Percentiles rank a stretch among this genome's conserved stretches.
Conservation (phyloP, 2,888 invertebrate genomes). For the Iselma pallidipennis region DNA sequence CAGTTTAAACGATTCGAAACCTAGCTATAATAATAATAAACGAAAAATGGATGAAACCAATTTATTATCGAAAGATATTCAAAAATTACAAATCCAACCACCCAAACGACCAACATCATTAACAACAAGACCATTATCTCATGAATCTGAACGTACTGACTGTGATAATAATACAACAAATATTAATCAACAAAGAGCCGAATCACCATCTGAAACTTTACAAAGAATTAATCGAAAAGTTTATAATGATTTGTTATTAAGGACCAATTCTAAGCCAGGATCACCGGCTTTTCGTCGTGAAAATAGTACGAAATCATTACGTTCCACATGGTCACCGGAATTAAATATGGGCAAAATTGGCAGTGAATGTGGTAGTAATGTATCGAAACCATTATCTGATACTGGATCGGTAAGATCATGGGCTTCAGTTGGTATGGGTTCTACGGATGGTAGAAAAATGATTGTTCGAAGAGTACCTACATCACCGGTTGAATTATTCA, state of each 20-base stretch:
- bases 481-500: slow-evolving; percentile 83
- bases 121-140: slow-evolving; percentile 14
- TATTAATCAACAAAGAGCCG: slow-evolving; percentile 18
- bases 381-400: slow-evolving; percentile 60
- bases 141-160: too few species aligned
- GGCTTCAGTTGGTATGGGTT: slow-evolving; percentile 86
- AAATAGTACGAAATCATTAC: slow-evolving; percentile 44
- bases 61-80: slow-evolving; percentile 19
- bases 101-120: slow-evolving; percentile 11
- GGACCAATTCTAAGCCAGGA: slow-evolving; percentile 31
- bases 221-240: slow-evolving; percentile 20
- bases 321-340: slow-evolving; percentile 20
- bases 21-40: background rate
- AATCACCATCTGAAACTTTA: slow-evolving; percentile 36
- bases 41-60: slow-evolving; percentile 27
- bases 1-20: slow-evolving; percentile 7
- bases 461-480: slow-evolving; percentile 83
- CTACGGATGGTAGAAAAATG: slow-evolving; percentile 84
- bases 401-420: slow-evolving; percentile 77
- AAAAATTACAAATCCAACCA: slow-evolving; percentile 20
- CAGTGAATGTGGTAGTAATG: slow-evolving; percentile 63
- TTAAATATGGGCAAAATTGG: slow-evolving; percentile 28
- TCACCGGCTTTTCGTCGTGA: slow-evolving; percentile 44
- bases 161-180: slow-evolving; percentile 35
- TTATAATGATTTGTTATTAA: background rate